These are phyloP conservation scores for Abrostola triplasia DNA, from an alignment of 2,888 invertebrate genomes.

Conservation along the genomic window DNA sequence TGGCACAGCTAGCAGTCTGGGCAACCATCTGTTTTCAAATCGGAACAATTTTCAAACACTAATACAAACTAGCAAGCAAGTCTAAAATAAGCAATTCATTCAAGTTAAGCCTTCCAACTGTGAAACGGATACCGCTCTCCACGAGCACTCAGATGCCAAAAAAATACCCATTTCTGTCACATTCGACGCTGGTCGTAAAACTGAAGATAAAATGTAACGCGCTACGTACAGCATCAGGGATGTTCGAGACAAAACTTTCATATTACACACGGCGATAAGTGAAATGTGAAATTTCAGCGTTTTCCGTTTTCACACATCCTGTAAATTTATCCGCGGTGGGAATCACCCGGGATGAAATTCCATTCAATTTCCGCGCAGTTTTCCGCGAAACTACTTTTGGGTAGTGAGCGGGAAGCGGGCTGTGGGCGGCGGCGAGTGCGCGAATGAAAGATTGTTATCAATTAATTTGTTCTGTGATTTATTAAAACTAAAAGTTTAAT, in stretches of 20 bases:
- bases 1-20: neutral
- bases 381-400: constrained; percentile 57
- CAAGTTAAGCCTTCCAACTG: constrained; percentile 10
- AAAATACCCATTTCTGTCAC: constrained; percentile 38
- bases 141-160: constrained; percentile 21
- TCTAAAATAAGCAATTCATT: constrained; percentile 7
- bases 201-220: constrained; percentile 53
- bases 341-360: constrained; percentile 65
- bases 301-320: constrained; percentile 42
- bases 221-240: constrained; percentile 35
- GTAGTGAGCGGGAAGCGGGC: constrained; percentile 25
- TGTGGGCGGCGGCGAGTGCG: constrained; percentile 36
- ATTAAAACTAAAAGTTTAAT: constrained; percentile 32
- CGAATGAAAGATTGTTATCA: constrained; percentile 52
- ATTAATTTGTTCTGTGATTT: constrained; percentile 54
- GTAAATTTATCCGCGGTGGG: constrained; percentile 53
- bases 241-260: constrained; percentile 57
- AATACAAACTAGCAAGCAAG: constrained; percentile 4
- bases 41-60: constrained; percentile 4
- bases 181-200: constrained; percentile 50
- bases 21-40: constrained; percentile 16
- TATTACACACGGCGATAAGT: constrained; percentile 51
- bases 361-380: constrained; percentile 77
- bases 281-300: constrained; percentile 50
- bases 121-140: constrained; percentile 22